phyloP scores from a whole-genome alignment of 2,797 vertebrate genomes.

The Pachyuromys duprasi region DNA sequence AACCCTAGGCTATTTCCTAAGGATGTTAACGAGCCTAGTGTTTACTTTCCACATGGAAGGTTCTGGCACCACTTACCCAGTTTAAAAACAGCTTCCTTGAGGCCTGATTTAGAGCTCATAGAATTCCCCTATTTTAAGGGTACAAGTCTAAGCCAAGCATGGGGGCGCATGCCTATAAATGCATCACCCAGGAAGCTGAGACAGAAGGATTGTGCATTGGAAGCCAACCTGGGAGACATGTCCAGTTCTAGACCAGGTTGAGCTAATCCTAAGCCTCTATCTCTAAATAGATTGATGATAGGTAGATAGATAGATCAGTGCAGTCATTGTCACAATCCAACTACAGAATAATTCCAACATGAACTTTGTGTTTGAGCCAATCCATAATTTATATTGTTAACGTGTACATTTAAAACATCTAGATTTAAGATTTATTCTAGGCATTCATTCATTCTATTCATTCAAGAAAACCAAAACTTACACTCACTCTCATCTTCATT shows the following conservation, averaged over 20 bases:
- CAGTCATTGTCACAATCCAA: not conserved
- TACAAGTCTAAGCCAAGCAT: not conserved
- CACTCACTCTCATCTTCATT: not conserved
- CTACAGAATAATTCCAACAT: slow-evolving; percentile 27
- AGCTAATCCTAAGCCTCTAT: not conserved
- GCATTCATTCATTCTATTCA: not conserved
- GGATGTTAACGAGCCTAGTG: not conserved
- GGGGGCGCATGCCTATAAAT: not conserved
- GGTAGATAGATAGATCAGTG: not conserved
- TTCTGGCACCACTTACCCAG: slow-evolving; percentile 4
- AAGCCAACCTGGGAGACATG: not conserved
- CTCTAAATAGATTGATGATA: not conserved
- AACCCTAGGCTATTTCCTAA: not conserved
- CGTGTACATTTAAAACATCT: slow-evolving; percentile 37
- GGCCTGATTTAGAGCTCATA: not conserved
- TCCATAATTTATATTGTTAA: slow-evolving; percentile 8
- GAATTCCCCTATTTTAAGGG: slow-evolving; percentile 16
- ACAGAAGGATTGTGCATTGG: not conserved
- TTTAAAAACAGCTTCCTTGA: slow-evolving; percentile 31
- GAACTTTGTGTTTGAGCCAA: not conserved
- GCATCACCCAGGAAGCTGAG: not conserved
- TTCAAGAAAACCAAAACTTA: slow-evolving; percentile 44
- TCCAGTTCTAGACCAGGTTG: not conserved
- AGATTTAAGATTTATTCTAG: not conserved
- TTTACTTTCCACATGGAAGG: not conserved